These are phyloP conservation scores for Bombus pyrosoma DNA, from an alignment of 1,140 invertebrate species.

Conservation along the genomic window DNA sequence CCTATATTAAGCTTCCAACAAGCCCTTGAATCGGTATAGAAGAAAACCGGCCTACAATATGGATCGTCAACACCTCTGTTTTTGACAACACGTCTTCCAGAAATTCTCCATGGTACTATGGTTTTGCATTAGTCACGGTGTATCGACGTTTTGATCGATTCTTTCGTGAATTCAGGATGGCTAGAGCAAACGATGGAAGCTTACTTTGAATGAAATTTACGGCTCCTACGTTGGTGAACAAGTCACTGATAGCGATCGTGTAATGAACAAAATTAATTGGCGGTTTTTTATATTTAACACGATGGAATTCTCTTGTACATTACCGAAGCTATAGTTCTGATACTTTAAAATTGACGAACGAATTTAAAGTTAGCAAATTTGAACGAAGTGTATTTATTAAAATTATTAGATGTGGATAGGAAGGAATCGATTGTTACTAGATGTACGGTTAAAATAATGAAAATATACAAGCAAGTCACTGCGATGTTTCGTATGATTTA, in stretches of 20 bases:
- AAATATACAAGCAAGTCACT: background rate
- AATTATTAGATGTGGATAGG: background rate
- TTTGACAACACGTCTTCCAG: background rate
- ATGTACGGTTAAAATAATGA: background rate
- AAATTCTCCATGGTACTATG: background rate
- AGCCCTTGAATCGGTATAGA: slow-evolving; percentile 19
- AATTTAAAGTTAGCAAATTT: background rate
- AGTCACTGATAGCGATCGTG: too few species aligned
- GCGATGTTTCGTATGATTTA: background rate
- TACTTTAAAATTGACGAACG: too few species aligned
- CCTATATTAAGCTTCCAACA: slow-evolving; percentile 31
- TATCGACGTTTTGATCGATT: background rate
- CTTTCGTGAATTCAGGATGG: background rate
- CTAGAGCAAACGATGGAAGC: background rate
- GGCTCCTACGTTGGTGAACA: too few species aligned
- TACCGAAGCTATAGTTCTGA: too few species aligned
- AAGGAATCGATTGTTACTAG: too few species aligned
- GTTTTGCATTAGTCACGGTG: too few species aligned
- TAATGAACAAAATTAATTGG: too few species aligned
- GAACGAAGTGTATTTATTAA: background rate
- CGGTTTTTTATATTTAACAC: too few species aligned
- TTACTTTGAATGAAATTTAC: background rate
- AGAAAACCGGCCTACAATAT: too few species aligned
- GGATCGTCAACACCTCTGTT: background rate
- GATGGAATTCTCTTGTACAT: too few species aligned